Conservation (phyloP, 2,888 invertebrate species). For the Zhuqinia jingwanae region DNA sequence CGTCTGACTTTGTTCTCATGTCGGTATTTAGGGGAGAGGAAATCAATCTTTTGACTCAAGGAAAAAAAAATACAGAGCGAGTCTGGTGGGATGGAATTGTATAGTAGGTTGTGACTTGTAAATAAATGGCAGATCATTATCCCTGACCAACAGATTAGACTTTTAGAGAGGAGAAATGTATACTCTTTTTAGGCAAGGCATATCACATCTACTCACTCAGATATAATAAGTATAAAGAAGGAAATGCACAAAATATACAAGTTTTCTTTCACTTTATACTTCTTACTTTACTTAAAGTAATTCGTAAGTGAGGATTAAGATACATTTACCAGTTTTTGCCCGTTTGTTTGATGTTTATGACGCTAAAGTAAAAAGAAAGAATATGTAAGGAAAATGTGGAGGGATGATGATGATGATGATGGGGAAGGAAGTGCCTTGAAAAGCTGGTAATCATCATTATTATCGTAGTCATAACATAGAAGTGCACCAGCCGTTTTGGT, state of each 20-base stretch:
- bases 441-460: constrained; percentile 73
- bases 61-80: constrained; percentile 29
- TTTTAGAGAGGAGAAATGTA: constrained; percentile 30
- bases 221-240: too few relatives aligned
- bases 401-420: constrained; percentile 58
- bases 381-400: too few relatives aligned
- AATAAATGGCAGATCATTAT: constrained; percentile 76
- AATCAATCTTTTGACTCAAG: constrained; percentile 66
- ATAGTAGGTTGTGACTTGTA: constrained; percentile 67
- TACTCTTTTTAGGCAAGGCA: not conserved
- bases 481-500: constrained; percentile 38
- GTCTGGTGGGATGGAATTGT: constrained; percentile 6
- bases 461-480: constrained; percentile 65
- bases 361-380: constrained; percentile 52
- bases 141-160: constrained; percentile 71
- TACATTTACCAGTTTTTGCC: constrained; percentile 58
- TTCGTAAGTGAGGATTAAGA: constrained; percentile 66
- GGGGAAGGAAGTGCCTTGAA: constrained; percentile 65
- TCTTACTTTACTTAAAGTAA: constrained; percentile 46
- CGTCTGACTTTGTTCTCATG: constrained; percentile 72
- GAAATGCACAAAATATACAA: not conserved
- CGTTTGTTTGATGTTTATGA: constrained; percentile 60
- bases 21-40: constrained; percentile 65
- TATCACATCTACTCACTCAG: too few relatives aligned
- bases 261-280: constrained; percentile 36